A percentile compares a stretch with the other conserved stretches of the same genome.
Evolutionary conservation across 2,888 invertebrate genomes (phyloP).

Genomic region (Atrina japonica): DNA sequence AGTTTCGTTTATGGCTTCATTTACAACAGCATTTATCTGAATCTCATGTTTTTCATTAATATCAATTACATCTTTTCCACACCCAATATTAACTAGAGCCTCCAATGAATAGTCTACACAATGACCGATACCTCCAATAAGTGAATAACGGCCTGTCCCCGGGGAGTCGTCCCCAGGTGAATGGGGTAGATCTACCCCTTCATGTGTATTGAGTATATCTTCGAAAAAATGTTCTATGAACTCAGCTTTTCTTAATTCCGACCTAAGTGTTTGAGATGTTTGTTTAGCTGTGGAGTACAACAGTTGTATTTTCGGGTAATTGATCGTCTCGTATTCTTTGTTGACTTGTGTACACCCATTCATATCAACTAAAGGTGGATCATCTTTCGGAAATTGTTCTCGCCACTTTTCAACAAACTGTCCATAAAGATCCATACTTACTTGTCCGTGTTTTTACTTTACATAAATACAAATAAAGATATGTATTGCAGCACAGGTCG

Average conservation of each 20-base stretch:
- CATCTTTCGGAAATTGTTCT: constrained; percentile 18
- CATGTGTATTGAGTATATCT: constrained; percentile 1
- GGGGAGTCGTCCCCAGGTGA: not conserved
- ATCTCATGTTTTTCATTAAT: constrained; percentile 26
- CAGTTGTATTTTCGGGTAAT: constrained; percentile 6
- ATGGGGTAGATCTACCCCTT: not conserved
- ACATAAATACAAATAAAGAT: too few relatives aligned
- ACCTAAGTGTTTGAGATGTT: constrained; percentile 11
- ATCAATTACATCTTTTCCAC: constrained; percentile 24
- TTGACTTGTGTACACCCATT: constrained; percentile 7
- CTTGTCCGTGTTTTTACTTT: too few relatives aligned
- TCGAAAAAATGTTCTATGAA: constrained; percentile 17
- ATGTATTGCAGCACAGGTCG: too few relatives aligned
- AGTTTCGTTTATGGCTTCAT: not conserved
- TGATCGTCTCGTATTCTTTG: constrained; percentile 17
- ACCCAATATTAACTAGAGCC: constrained; percentile 16
- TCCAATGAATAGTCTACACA: constrained; percentile 19
- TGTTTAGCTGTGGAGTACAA: constrained; percentile 7
- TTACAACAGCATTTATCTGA: constrained; percentile 14
- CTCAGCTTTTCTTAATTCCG: constrained; percentile 23
- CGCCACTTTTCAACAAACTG: constrained; percentile 25
- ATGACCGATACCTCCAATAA: constrained; percentile 6
- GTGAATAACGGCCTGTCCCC: not conserved
- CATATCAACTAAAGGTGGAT: constrained; percentile 21
- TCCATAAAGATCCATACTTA: constrained; percentile 9